These are phyloP conservation scores for Misgurnus mizolepis DNA, from an alignment of 2,113 vertebrate species.

Conservation along the genomic window DNA sequence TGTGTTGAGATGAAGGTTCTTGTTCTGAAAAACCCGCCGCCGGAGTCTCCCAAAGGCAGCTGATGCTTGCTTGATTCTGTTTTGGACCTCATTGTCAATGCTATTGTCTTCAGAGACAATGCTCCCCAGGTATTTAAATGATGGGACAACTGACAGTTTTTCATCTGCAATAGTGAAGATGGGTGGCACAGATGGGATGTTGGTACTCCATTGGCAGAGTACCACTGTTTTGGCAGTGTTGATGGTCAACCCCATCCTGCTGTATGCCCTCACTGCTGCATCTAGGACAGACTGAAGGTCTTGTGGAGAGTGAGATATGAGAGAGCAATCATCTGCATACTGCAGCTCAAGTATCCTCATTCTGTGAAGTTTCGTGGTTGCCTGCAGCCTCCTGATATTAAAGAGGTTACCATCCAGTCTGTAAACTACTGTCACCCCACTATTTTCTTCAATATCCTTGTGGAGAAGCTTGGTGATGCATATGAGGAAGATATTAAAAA, in stretches of 20 bases:
- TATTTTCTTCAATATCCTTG: neutral
- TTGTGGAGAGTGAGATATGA: neutral
- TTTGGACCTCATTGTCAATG: neutral
- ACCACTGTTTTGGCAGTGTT: conserved; percentile 23
- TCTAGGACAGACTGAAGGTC: conserved; percentile 18
- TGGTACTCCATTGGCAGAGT: conserved; percentile 28
- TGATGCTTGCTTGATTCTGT: conserved; percentile 24
- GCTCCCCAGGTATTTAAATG: no score
- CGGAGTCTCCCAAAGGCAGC: conserved; percentile 33
- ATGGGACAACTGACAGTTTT: no score
- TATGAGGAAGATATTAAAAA: conserved; percentile 6
- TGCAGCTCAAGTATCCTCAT: conserved; percentile 4
- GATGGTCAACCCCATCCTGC: conserved; percentile 1
- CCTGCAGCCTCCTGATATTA: conserved; percentile 16
- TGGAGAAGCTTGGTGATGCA: conserved; percentile 26
- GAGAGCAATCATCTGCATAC: conserved; percentile 8
- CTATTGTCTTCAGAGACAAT: no score
- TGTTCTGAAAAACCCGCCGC: conserved; percentile 38
- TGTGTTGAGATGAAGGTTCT: conserved; percentile 19
- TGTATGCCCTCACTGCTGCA: neutral
- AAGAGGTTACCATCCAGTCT: conserved; percentile 25
- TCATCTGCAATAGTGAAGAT: neutral
- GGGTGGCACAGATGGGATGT: neutral
- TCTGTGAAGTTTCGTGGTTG: neutral
- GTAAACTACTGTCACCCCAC: neutral